Evolutionary conservation across 2,888 invertebrate genomes (phyloP), one percentile per base, ranked within the genome.

Genomic region (Orthosia gothica): DNA sequence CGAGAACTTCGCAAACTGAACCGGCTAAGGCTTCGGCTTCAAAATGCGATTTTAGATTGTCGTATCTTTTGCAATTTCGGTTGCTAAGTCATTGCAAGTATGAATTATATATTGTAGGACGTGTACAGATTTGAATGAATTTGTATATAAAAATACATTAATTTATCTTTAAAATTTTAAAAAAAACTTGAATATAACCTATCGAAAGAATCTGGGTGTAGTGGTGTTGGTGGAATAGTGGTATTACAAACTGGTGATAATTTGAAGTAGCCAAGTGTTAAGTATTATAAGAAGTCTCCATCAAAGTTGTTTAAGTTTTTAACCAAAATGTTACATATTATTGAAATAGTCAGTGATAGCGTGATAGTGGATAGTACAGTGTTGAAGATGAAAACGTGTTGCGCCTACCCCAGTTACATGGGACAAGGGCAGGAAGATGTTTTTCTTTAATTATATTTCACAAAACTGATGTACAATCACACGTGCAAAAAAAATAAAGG

Each of bases 41-140:
- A 47, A 70, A 79, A 70, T 81, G 66, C 49, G 62, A 81, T 81
- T 76, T 81, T 58, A 62, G 76, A 62, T 79, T 57, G 76, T 40
- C 80, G 77, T 65, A 52, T 79, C 76, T 79, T 65, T 54, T 55
- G 69, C 26, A 54, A 66, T 20, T 69, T 58, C 23, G 23, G 20
- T 76, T 26, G 52, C 47, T 57, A 16, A 70, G 77, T 78, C 57
- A 66, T 80, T 73, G 45, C 40, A 57, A 7, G 52, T 80, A 49
- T 79, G 63, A 64, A 23, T 23, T 47, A 47, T 68, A 50, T 4
- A 50, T 50, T 45, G 1, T 45, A 55, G 40, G 45, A 26, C 15
- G 45, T 20, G 50, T 50, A 15, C 7, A 15, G 5, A 47, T 62
- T 47, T 47, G 26, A 23, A 11, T 23, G 7, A n/a, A 7, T 59